Base-by-base conservation (phyloP, 2,888 invertebrate species). In the Agrenia bidenticulata region DNA sequence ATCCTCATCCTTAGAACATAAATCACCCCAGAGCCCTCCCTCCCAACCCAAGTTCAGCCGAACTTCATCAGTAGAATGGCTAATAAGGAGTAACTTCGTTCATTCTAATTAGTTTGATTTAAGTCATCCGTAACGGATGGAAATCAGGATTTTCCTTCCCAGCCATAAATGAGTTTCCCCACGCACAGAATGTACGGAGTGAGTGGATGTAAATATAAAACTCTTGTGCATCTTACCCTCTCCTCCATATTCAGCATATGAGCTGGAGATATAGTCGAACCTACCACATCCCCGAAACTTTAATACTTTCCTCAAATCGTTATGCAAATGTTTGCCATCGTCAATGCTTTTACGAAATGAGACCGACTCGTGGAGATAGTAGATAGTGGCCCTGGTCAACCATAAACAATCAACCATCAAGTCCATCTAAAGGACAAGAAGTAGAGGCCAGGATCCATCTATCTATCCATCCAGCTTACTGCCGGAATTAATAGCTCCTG, bases 301-400 rank as follows among this genome's bases (percentile, higher is more conserved):
- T 32, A 32, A 32, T 32, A 32, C 32, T 19, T 45, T 45, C 45
- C 45, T 19, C 45, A 45, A 45, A 45, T 19, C 45, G n/a, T 45
- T 45, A 45, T 45, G 45, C 45, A 45, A 45, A 45, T 45, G 45
- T 45, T 45, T 45, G 45, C 19, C 45, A 45, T 45, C 45, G 19
- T 15, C 45, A 45, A 45, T 45, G 45, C 45, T 45, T 45, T 45
- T 19, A 45, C 45, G 17, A 45, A 45, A 45, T 45, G 45, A 45
- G 45, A 45, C 19, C 32, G 32, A 32, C 4, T 4, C 32, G 32
- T 32, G 32, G 4, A 32, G 5, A 32, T 11, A n/a, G n/a, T 9
- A 39, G 39, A 45, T 17, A 4, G 9, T 17, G 4, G 45, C 17
- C 45, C 7, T 17, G 5, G 45, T 17, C 45, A 45, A 45, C 45